Base-by-base conservation (phyloP, 2,113 vertebrate species). In the Tychaedon coryphoeus region DNA sequence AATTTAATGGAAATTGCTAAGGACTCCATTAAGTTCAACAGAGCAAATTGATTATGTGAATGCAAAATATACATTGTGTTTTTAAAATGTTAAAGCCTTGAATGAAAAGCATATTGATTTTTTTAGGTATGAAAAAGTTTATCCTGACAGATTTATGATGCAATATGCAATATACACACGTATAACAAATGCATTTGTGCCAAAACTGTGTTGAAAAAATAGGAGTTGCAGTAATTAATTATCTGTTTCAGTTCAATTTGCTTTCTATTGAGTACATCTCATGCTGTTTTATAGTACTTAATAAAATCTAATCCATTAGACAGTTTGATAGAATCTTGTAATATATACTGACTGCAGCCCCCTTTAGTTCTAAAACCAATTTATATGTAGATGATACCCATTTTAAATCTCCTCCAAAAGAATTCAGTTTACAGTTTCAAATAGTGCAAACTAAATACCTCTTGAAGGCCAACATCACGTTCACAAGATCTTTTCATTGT, bases 331-430 rank as follows among this genome's bases (percentile, higher is more conserved):
- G 77, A 95, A 97, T 98, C 94, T 97, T 91, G 96, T 97, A 98
- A 98, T 96, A 92, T 94, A 94, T 91, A 93, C 90, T 95, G 97
- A 98, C 97, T 91, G 67, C 74, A 84, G 64, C 96, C 94, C 97
- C 96, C 97, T 97, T 98, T 90, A 97, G 97, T 96, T 98, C 96
- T 93, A 95, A 96, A 98, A 95, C 86, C 96, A 98, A 98, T 99
- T 99, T 98, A 98, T 97, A 98, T 98, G 98, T 96, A 98, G 98
- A 98, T 98, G 97, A 98, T 95, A 97, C 76, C 86, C 94, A 97
- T 96, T 97, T 98, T 97, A 96, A 97, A 97, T 97, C 93, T 98
- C 73, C 71, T 97, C 85, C 90, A 95, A 97, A 97, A 97, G 98
- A 98, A 98, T 97, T 97, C 96, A 97, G 86, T 95, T 97, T 96